These are phyloP conservation scores for Drosophila conformis DNA, from an alignment of 2,888 invertebrate genomes.

Conservation along the genomic window DNA sequence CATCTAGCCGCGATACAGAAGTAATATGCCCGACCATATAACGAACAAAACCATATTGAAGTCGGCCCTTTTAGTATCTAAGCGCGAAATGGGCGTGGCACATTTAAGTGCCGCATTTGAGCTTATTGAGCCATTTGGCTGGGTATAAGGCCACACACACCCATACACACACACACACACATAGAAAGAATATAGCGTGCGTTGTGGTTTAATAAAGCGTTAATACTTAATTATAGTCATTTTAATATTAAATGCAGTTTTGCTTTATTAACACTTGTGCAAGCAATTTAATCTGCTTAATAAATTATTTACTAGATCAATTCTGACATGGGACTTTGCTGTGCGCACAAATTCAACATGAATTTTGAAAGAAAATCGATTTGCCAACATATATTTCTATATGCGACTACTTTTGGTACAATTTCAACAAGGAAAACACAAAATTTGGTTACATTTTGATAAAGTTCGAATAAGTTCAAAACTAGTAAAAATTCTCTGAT, in stretches of 20 bases:
- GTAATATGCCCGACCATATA: conserved; percentile 18
- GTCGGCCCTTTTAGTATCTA: conserved; percentile 22
- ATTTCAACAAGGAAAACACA: too few species aligned
- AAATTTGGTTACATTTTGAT: not conserved
- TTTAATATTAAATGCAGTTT: conserved; percentile 7
- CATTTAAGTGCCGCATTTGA: conserved; percentile 40
- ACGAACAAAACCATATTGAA: conserved; percentile 15
- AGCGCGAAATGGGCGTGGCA: conserved; percentile 30
- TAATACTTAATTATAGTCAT: conserved; percentile 10
- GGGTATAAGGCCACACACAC: conserved; percentile 3
- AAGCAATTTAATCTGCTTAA: not conserved
- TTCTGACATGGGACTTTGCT: not conserved
- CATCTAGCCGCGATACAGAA: conserved; percentile 21
- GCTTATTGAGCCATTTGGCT: conserved; percentile 49
- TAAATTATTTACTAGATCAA: not conserved
- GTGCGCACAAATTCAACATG: not conserved
- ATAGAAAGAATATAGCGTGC: not conserved
- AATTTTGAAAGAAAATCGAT: not conserved
- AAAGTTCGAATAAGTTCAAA: not conserved
- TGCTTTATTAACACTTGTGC: not conserved
- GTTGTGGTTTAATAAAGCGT: conserved; percentile 14
- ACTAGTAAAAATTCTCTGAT: accelerated
- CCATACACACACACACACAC: not conserved
- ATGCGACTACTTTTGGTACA: not conserved
- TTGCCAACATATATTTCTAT: not conserved